Percentiles rank a stretch among this genome's conserved stretches.
phyloP scores from a whole-genome alignment of 2,797 vertebrate genomes.

The Parauchenoglanis punctatus region DNA sequence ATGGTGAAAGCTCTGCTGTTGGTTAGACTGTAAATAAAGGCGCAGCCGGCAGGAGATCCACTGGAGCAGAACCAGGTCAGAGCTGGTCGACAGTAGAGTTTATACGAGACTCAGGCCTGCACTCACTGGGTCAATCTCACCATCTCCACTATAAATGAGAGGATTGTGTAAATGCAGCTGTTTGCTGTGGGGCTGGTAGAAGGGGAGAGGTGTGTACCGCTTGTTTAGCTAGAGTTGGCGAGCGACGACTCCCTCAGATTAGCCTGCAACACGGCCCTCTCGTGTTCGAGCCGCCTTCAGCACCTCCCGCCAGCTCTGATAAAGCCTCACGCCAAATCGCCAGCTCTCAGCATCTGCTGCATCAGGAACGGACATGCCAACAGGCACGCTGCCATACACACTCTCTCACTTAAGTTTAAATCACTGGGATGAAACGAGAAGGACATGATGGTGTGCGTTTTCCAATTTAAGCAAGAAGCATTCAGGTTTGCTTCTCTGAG shows the following conservation, averaged over 20 bases:
- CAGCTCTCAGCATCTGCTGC: slow-evolving; percentile 47
- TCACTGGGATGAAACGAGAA: slow-evolving; percentile 17
- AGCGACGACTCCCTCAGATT: slow-evolving; percentile 40
- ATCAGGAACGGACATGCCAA: slow-evolving; percentile 43
- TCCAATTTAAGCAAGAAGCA: background rate
- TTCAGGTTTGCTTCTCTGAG: background rate
- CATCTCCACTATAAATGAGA: background rate
- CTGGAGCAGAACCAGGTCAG: slow-evolving; percentile 32
- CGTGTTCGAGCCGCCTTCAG: background rate
- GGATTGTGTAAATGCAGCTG: slow-evolving; percentile 39
- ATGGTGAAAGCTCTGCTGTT: slow-evolving; percentile 12
- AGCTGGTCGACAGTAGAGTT: background rate
- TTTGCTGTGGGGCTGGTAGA: slow-evolving; percentile 13
- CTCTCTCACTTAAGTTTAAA: background rate
- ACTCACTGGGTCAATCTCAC: slow-evolving; percentile 28
- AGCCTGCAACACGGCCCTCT: slow-evolving; percentile 33
- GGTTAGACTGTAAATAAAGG: slow-evolving; percentile 30
- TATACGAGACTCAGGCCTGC: background rate
- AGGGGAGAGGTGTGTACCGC: background rate
- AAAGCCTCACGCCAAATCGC: slow-evolving; percentile 6
- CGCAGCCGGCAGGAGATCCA: background rate
- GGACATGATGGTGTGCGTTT: background rate
- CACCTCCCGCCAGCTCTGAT: slow-evolving; percentile 26
- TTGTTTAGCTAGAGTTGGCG: background rate
- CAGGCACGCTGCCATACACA: slow-evolving; percentile 25